Percentiles rank a stretch among this genome's conserved stretches.
These are phyloP conservation scores for Hoplodrina ambigua DNA, from an alignment of 2,888 invertebrate genomes.

Conservation along the genomic window DNA sequence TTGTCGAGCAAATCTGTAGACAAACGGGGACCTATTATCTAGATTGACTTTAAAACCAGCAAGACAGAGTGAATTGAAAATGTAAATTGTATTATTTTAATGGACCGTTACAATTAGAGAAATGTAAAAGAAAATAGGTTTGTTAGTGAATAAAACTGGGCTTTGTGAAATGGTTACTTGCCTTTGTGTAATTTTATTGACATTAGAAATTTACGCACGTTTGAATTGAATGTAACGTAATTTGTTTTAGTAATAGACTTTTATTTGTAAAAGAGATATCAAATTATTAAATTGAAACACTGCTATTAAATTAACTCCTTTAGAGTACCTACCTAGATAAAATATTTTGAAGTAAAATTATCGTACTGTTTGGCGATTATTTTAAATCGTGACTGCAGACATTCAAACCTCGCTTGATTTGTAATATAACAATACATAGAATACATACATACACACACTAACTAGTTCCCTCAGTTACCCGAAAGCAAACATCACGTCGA, in stretches of 20 bases:
- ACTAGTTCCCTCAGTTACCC: not conserved
- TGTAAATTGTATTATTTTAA: conserved; percentile 48
- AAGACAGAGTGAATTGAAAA: conserved; percentile 42
- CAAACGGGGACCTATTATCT: conserved; percentile 44
- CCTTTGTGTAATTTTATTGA: conserved; percentile 15
- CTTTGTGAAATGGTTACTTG: conserved; percentile 13
- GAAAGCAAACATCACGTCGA: conserved; percentile 18
- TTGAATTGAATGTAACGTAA: conserved; percentile 16
- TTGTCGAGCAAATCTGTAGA: conserved; percentile 21
- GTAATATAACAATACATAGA: conserved; percentile 4
- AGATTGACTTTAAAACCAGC: conserved; percentile 32
- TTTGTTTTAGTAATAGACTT: not conserved
- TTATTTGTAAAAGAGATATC: not conserved
- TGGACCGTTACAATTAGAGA: conserved; percentile 32
- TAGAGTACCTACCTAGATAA: too few species aligned
- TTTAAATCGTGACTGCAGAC: not conserved
- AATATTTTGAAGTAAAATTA: too few species aligned
- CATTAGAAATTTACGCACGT: not conserved
- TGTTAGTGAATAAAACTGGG: conserved; percentile 10
- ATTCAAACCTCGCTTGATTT: not conserved
- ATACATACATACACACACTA: too few species aligned
- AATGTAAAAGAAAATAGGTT: conserved; percentile 37
- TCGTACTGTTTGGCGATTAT: too few species aligned
- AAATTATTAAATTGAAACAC: not conserved
- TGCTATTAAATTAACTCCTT: not conserved